Evolutionary conservation across 2,113 vertebrate genomes (phyloP), one percentile per base, ranked within the genome.

Genomic region (Caranx ignobilis): DNA sequence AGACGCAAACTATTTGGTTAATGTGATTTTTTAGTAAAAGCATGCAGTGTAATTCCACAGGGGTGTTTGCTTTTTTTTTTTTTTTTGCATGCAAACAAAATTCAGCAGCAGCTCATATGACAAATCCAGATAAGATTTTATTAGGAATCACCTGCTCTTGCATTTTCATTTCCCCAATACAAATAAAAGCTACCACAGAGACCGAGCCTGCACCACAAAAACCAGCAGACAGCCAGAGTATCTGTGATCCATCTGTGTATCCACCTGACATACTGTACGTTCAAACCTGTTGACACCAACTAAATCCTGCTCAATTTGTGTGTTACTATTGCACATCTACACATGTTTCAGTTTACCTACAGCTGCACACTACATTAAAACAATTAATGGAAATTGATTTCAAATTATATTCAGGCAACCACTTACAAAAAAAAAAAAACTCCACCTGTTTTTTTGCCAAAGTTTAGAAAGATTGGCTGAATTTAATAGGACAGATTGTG

Each of bases 81-180:
- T 35, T 37, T 55, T 62, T 81, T 65, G 56, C 26, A 71, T 45
- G 19, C 11, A 55, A 60, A 37, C 55, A 73, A 39, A 64, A 72
- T 21, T 72, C 54, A 65, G 16, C 37, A 66, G 71, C 65, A 68
- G 18, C 57, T 85, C 74, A 77, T 74, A 73, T 61, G 37, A 84
- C 15, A 50, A 15, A 79, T 80, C 5, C 75, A 61, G 74, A 72
- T 72, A 65, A 26, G 6, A 87, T 59, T 76, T 81, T 81, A 86
- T 86, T 83, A 83, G 55, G 61, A 54, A 75, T 77, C 61, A 45
- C 43, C 61, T 82, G 65, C 57, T 80, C 41, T 43, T 64, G 34
- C 70, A 72, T 62, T 82, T 87, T 87, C 43, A 79, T 78, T 83
- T 84, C 61, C 64, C 11, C 34, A 62, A 47, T 61, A 71, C 59